These are phyloP conservation scores for Axea sp. DNA, from an alignment of 2,888 invertebrate genomes.

Conservation along the genomic window DNA sequence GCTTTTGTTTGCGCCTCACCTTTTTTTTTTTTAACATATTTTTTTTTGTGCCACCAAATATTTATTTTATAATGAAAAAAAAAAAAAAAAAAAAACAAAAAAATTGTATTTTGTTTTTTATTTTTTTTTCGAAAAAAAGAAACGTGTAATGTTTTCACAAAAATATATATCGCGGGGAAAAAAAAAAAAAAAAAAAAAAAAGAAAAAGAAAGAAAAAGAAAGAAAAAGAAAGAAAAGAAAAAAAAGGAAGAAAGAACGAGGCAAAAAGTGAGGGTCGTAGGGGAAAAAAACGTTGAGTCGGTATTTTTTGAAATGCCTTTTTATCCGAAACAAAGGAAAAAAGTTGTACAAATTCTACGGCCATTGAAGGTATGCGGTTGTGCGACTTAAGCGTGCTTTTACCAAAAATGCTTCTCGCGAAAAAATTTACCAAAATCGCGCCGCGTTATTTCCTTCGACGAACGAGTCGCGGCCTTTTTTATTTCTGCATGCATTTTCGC, in stretches of 20 bases:
- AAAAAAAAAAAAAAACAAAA: slow-evolving; percentile 7
- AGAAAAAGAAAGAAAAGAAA: no score
- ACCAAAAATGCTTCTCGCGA: slow-evolving; percentile 29
- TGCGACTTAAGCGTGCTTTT: slow-evolving; percentile 32
- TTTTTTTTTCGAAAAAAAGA: slow-evolving; percentile 45
- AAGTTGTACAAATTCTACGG: slow-evolving; percentile 44
- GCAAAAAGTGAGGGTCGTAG: background rate
- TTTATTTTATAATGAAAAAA: no score
- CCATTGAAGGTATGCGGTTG: slow-evolving; percentile 35
- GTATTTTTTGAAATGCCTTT: slow-evolving; percentile 31
- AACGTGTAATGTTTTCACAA: slow-evolving; percentile 34
- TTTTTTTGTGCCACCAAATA: no score
- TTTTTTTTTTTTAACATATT: no score
- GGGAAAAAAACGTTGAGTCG: slow-evolving; percentile 27
- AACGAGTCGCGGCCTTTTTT: slow-evolving; percentile 29
- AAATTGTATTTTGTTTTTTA: slow-evolving; percentile 47
- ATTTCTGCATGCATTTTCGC: no score
- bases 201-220: background rate
- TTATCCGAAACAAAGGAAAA: slow-evolving; percentile 34
- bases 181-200: slow-evolving; percentile 13
- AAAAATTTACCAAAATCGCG: slow-evolving; percentile 43
- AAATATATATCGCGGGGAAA: slow-evolving; percentile 29
- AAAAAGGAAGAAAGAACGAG: background rate
- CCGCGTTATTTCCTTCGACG: slow-evolving; percentile 24
- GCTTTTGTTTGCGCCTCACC: no score